Evolutionary conservation across 2,888 invertebrate species (phyloP).

Genomic region (Teinopalpus imperialis): DNA sequence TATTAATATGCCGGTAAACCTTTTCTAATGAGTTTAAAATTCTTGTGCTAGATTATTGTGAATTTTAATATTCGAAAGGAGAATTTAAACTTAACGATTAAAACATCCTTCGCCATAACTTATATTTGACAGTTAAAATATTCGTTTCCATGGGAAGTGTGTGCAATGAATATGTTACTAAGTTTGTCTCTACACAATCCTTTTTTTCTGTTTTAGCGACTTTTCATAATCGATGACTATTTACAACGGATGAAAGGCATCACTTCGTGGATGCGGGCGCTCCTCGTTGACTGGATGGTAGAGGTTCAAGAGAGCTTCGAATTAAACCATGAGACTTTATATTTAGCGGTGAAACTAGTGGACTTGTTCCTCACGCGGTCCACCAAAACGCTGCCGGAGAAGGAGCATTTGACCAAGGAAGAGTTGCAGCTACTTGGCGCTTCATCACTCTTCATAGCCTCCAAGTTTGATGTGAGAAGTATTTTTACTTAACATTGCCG

Average conservation of each 20-base stretch:
- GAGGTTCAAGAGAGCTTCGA: slow-evolving; percentile 99
- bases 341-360: slow-evolving; percentile 97
- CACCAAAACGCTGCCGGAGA: slow-evolving; percentile 47
- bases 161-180: too few species aligned
- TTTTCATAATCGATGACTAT: slow-evolving; percentile 91
- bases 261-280: slow-evolving; percentile 93
- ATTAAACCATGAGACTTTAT: slow-evolving; percentile 98
- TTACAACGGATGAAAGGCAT: slow-evolving; percentile 90
- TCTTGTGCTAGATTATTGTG: too few species aligned
- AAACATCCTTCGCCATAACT: too few species aligned
- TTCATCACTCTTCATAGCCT: slow-evolving; percentile 94
- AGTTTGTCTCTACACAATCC: too few species aligned
- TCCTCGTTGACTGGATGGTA: slow-evolving; percentile 99
- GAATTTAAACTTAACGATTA: too few species aligned
- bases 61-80: too few species aligned
- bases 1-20: too few species aligned
- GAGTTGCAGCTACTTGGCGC: slow-evolving; percentile 95
- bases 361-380: slow-evolving; percentile 89
- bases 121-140: too few species aligned
- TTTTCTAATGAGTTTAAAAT: too few species aligned
- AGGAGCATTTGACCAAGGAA: slow-evolving; percentile 87
- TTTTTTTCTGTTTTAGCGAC: slow-evolving; percentile 81
- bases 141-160: too few species aligned
- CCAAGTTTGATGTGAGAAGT: slow-evolving; percentile 95
- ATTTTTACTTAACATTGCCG: slow-evolving; percentile 1